Base-by-base conservation (phyloP, 2,888 invertebrate genomes). In the Rotaria magnacalcarata region DNA sequence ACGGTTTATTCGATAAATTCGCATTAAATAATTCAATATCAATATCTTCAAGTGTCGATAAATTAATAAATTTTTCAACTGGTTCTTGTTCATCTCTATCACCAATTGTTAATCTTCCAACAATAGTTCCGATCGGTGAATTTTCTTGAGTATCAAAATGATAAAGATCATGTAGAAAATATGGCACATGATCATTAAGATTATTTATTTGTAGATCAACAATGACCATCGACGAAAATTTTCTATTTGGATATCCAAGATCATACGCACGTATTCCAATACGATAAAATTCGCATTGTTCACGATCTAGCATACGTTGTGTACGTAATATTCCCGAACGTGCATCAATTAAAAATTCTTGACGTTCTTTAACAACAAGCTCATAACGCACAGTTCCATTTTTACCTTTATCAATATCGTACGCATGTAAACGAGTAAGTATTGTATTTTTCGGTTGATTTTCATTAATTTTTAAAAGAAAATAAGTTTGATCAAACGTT, bases 371-470 rank as follows among this genome's bases (percentile, higher is more conserved):
- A 24, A n/a, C 6, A 41, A 80, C n/a, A 21, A 80, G 11, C 47
- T 80, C 80, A 80, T 80, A 80, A 8, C 80, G 80, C 11, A 80
- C 80, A 80, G 47, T 80, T n/a, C 80, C 80, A 47, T 80, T 80
- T 80, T 43, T 47, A 24, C n/a, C 80, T 80, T 80, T 80, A 47
- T 80, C 80, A 24, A 80, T 43, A 80, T 80, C 80, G 6, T 43
- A 43, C 8, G 80, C 80, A 80, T 80, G 24, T 47, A 80, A 43
- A 24, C 47, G 80, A 11, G 47, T 19, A n/a, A 80, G 2, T 24
- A 80, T 24, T 6, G 80, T 80, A n/a, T 80, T 6, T n/a, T n/a
- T 43, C 19, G 47, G 47, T 80, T 47, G 80, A 80, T 80, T 80
- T 80, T 80, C 80, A 80, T 80, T 19, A 11, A 80, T 47, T 47